Evolutionary conservation across 2,888 invertebrate genomes (phyloP).

Genomic region (Hololepta plana): DNA sequence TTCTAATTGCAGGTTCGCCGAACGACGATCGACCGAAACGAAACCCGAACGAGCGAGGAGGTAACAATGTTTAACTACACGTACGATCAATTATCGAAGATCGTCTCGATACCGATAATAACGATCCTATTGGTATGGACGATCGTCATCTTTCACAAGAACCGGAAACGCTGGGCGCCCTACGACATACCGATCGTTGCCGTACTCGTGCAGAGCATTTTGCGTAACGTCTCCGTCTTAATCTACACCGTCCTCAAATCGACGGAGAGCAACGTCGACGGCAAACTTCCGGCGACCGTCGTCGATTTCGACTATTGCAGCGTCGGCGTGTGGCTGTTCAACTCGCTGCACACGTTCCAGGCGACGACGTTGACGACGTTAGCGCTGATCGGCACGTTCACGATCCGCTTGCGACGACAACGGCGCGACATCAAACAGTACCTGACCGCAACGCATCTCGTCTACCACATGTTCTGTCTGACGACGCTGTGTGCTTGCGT

Average conservation of each 20-base stretch:
- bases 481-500: slow-evolving; percentile 32
- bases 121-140: slow-evolving; percentile 30
- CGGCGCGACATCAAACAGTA: slow-evolving; percentile 22
- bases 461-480: slow-evolving; percentile 33
- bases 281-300: slow-evolving; percentile 9
- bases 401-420: slow-evolving; percentile 21
- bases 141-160: slow-evolving; percentile 31
- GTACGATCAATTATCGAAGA: too few species aligned
- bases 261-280: slow-evolving; percentile 13
- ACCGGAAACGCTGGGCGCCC: slow-evolving; percentile 30
- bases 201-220: slow-evolving; percentile 24
- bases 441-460: slow-evolving; percentile 25
- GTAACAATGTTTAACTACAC: too few species aligned
- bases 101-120: too few species aligned
- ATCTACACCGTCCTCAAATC: slow-evolving; percentile 22
- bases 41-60: too few species aligned
- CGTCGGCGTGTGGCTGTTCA: slow-evolving; percentile 29
- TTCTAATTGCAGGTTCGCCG: too few species aligned
- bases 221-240: slow-evolving; percentile 26
- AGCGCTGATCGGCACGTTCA: slow-evolving; percentile 29
- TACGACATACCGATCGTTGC: slow-evolving; percentile 33
- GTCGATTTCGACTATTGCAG: slow-evolving; percentile 25
- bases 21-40: too few species aligned
- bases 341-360: slow-evolving; percentile 32
- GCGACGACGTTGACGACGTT: slow-evolving; percentile 31